phyloP scores from a whole-genome alignment of 1,140 invertebrate genomes.

The Psix sp. region DNA sequence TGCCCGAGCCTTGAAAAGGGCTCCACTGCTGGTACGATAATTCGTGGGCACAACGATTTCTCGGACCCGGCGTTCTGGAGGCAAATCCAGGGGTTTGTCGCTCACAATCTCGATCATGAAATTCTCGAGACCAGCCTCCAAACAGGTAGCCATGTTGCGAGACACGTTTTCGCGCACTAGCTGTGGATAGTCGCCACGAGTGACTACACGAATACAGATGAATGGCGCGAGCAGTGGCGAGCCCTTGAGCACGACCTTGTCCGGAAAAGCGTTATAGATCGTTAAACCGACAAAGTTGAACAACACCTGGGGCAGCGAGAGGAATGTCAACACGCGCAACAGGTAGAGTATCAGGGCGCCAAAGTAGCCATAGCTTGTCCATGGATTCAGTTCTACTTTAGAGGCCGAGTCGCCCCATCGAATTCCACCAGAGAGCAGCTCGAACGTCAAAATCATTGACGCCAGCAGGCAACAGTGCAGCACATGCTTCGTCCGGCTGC shows the following conservation, averaged over 20 bases:
- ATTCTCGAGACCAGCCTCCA: conserved; percentile 94
- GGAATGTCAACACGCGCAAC: conserved; percentile 88
- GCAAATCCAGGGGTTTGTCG: conserved; percentile 89
- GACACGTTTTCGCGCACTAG: conserved; percentile 92
- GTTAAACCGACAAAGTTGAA: conserved; percentile 95
- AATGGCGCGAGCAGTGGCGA: conserved; percentile 95
- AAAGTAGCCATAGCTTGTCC: conserved; percentile 86
- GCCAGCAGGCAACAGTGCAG: conserved; percentile 88
- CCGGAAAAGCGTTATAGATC: conserved; percentile 96
- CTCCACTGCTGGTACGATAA: conserved; percentile 92
- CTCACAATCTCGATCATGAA: conserved; percentile 98
- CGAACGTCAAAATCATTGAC: conserved; percentile 85
- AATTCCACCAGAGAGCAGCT: conserved; percentile 88
- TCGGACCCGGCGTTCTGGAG: conserved; percentile 84
- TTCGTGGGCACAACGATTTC: conserved; percentile 91
- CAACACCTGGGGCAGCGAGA: conserved; percentile 92
- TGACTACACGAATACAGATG: conserved; percentile 96
- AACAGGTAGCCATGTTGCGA: conserved; percentile 92
- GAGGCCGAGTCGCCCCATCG: conserved; percentile 80
- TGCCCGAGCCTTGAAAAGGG: conserved; percentile 96
- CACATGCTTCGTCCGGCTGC: conserved; percentile 83
- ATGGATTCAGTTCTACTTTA: conserved; percentile 84
- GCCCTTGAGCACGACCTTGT: conserved; percentile 92
- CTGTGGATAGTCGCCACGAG: conserved; percentile 95
- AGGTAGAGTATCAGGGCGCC: conserved; percentile 85